A percentile compares a stretch with the other conserved stretches of the same genome.
phyloP scores from a whole-genome alignment of 2,888 invertebrate genomes.

The Yponomeuta malinellus region DNA sequence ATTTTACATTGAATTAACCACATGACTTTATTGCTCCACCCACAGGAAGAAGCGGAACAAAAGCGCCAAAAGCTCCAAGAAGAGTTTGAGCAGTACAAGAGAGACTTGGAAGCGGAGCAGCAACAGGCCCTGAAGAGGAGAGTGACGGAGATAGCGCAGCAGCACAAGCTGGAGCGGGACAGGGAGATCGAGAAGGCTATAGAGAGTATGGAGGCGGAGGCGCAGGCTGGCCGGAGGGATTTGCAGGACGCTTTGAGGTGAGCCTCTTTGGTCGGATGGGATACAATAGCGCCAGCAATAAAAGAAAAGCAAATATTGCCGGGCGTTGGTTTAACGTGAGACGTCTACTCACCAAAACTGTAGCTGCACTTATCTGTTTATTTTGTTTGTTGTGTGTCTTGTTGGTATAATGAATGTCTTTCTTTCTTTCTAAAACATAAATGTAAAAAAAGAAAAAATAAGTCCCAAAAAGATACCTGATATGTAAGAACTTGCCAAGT shows the following conservation, averaged over 20 bases:
- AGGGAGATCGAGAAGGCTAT: slow-evolving; percentile 85
- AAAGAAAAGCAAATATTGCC: too few species aligned
- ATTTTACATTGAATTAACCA: too few species aligned
- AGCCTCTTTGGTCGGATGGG: not conserved
- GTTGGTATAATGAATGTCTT: too few species aligned
- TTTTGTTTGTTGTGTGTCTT: too few species aligned
- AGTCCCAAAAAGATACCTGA: too few species aligned
- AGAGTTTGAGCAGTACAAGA: slow-evolving; percentile 79
- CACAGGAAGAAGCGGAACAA: slow-evolving; percentile 62
- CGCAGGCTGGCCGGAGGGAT: slow-evolving; percentile 74
- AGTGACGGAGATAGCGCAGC: slow-evolving; percentile 80
- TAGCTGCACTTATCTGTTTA: too few species aligned
- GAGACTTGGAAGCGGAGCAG: slow-evolving; percentile 78
- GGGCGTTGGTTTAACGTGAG: too few species aligned
- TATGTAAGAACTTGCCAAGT: too few species aligned
- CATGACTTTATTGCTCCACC: not conserved
- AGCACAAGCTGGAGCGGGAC: slow-evolving; percentile 84
- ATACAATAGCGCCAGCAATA: too few species aligned
- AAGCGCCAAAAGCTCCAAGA: slow-evolving; percentile 77
- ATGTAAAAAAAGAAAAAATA: too few species aligned
- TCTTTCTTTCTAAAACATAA: too few species aligned
- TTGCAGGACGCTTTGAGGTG: slow-evolving; percentile 77
- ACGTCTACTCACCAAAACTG: too few species aligned
- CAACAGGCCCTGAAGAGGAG: slow-evolving; percentile 77
- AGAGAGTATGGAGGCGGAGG: slow-evolving; percentile 80